Evolutionary conservation across 2,113 vertebrate species (phyloP), one percentile per base, ranked within the genome.

Genomic region (Sebastes fasciatus): DNA sequence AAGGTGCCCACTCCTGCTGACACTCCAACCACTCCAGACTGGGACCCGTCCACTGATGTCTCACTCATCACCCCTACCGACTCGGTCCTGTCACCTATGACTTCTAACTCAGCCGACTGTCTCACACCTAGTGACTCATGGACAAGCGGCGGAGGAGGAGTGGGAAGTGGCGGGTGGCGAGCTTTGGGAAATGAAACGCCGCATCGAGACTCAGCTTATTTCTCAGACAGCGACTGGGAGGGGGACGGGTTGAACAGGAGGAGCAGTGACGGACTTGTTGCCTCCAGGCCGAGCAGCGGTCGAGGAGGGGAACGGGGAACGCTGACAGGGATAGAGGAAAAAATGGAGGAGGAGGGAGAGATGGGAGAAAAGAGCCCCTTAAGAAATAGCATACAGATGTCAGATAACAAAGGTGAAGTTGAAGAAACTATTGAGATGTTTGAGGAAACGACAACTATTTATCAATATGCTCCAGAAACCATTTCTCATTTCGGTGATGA

Each of bases 171-270:
- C 21, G 95, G 94, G 42, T 96, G 93, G 94, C 94, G 96, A 90
- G 94, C 94, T 73, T 93, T 97, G 57, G 96, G 95, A 73, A 91
- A 89, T 21, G 95, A 96, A 68, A 96, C 91, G 3, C 96, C 95
- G 1, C 94, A 97, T 83, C 85, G 96, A 74, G 96, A 97, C 90
- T 97, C 96, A 5, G 96, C 96, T 42, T 97, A 97, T 80, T 97
- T 97, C 90, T 97, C 96, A 4, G 96, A 97, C 66, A 96, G 93
- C 21, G 96, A 97, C 76, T 95, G 90, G 92, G 96, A 97, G 55
- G 88, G 93, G 6, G 96, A 96, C 1, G 94, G 93, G 82, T 85
- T 90, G 49, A 91, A 66, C 81, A 90, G 94, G 87, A 94, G 93
- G 83, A 87, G 89, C 69, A 85, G 89, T 0, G 96, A 95, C 5